phyloP scores from a whole-genome alignment of 2,888 invertebrate species.

The Drosophila suboccidentalis region DNA sequence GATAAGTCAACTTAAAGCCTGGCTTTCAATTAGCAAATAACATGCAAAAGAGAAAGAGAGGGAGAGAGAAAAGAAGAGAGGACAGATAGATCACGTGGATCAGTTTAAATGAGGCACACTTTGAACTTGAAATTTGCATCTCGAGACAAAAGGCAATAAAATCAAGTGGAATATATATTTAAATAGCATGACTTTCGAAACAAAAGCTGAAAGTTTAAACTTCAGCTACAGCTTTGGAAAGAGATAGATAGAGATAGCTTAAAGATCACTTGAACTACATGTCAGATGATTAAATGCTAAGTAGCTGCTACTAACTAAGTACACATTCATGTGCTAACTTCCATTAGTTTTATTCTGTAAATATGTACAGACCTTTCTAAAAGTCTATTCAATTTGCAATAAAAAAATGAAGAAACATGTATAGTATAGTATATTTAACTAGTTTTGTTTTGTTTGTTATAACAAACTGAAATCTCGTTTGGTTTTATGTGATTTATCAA shows the following conservation, averaged over 20 bases:
- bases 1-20: slow-evolving; percentile 19
- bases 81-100: slow-evolving; percentile 31
- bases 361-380: slow-evolving; percentile 14
- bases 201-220: slow-evolving; percentile 2
- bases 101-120: slow-evolving; percentile 8
- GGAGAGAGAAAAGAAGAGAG: background rate
- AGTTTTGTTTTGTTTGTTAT: slow-evolving; percentile 17
- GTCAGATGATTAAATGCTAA: slow-evolving; percentile 35
- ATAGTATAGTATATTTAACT: slow-evolving; percentile 14
- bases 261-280: slow-evolving; percentile 24
- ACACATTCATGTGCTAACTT: slow-evolving; percentile 24
- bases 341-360: slow-evolving; percentile 21
- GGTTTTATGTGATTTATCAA: slow-evolving; percentile 27
- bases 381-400: background rate
- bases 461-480: slow-evolving; percentile 39
- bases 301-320: slow-evolving; percentile 18
- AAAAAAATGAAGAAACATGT: background rate
- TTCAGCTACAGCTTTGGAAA: background rate
- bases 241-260: slow-evolving; percentile 4
- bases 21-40: slow-evolving; percentile 32
- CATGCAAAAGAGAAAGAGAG: background rate
- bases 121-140: slow-evolving; percentile 37
- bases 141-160: slow-evolving; percentile 13
- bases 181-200: slow-evolving; percentile 35
- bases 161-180: slow-evolving; percentile 22